A percentile compares a stretch with the other conserved stretches of the same genome.
These are phyloP conservation scores for Carcharodon carcharias DNA, from an alignment of 2,797 vertebrate genomes.

Conservation along the genomic window DNA sequence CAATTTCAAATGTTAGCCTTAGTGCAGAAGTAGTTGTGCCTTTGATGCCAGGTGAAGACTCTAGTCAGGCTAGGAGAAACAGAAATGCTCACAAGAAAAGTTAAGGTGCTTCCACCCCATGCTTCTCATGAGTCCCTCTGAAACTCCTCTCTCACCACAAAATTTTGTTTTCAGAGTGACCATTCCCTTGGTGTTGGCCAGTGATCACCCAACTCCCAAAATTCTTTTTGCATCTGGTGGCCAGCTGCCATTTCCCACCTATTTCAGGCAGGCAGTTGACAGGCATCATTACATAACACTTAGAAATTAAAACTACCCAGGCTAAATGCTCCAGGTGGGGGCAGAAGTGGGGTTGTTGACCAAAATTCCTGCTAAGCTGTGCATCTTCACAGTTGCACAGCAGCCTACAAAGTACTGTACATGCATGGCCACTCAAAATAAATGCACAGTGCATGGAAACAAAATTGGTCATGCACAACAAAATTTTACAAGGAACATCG, in stretches of 20 bases:
- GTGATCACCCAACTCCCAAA: no score
- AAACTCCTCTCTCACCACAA: background rate
- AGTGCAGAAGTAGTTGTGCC: background rate
- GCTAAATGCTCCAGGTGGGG: background rate
- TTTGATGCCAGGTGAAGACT: background rate
- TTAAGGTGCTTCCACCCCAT: background rate
- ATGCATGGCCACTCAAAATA: background rate
- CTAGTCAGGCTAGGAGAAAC: background rate
- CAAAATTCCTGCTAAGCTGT: background rate
- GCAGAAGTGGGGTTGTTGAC: no score
- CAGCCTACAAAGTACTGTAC: background rate
- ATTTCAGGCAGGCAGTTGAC: background rate
- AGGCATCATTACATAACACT: background rate
- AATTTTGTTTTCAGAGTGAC: background rate
- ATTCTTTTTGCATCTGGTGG: background rate
- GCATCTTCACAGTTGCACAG: background rate
- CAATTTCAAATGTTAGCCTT: background rate
- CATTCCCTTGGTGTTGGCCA: background rate
- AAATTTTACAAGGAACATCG: background rate
- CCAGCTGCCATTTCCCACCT: background rate
- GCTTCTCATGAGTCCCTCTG: background rate
- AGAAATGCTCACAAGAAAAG: background rate
- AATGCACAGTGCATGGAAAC: background rate
- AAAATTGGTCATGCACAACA: background rate
- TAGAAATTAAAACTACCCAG: background rate